Base-by-base conservation (phyloP, 2,888 invertebrate species). In the Coelinius sp. region DNA sequence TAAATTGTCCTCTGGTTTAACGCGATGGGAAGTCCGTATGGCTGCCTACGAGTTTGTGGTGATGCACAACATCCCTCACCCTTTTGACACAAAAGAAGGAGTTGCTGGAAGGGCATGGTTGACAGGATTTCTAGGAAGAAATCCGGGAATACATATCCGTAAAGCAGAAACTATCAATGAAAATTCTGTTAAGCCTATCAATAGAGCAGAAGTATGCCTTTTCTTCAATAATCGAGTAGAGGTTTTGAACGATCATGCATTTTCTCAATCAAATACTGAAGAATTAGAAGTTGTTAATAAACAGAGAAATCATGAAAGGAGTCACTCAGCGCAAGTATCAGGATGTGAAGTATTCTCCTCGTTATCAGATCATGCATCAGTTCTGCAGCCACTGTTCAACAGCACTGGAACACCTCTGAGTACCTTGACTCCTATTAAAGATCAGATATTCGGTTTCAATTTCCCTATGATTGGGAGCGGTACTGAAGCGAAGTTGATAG, bases 101-200 rank as follows among this genome's bases (percentile, higher is more conserved):
- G 69, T 76, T 22, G 81, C 81, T n/a, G 81, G 81, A 4, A 78
- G 78, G 59, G 81, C 80, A 59, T 83, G 81, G 82, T 49, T 82
- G 17, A 66, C 79, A 1, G 78, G 79, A 35, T 83, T 82, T 69
- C 44, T 81, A 20, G 76, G 76, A 68, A 74, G 81, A 71, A 77
- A 79, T 77, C 75, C 75, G 0, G 53, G 35, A 5, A 68, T 77
- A 1, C 63, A 62, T 0, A 70, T 71, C 14, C 56, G 75, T 10
- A 73, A 74, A 27, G 73, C 76, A 0, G 76, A 75, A 5, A 68
- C 65, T 0, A 71, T 63, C 0, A 68, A 73, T 7, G 64, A 52
- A 4, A 74, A 66, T 31, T 69, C 71, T 7, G 70, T 77, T 1
- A 70, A 74, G 3, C 71, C 73, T 0, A 74, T 74, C 38, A 74